phyloP scores from a whole-genome alignment of 2,113 vertebrate genomes.

The Catharus minimus region DNA sequence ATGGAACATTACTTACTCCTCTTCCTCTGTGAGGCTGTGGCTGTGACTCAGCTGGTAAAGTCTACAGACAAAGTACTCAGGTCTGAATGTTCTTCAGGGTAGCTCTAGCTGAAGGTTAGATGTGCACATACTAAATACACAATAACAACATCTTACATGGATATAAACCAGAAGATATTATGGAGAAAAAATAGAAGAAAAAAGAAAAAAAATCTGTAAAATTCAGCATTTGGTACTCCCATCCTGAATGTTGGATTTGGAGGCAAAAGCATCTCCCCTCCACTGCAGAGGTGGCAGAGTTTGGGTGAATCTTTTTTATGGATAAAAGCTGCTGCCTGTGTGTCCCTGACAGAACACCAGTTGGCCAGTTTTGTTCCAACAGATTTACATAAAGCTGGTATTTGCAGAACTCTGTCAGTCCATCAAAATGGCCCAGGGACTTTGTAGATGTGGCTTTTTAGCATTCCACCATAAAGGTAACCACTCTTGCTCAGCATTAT shows the following conservation, averaged over 20 bases:
- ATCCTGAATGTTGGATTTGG: background rate
- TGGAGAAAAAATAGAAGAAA: background rate
- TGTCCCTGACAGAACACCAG: background rate
- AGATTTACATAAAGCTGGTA: background rate
- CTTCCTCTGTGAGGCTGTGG: background rate
- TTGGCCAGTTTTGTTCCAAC: background rate
- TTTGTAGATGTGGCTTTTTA: background rate
- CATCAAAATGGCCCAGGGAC: background rate
- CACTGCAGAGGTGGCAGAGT: background rate
- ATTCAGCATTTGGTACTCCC: fast-evolving
- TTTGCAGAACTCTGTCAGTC: background rate
- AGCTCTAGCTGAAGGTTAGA: background rate
- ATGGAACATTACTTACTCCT: background rate
- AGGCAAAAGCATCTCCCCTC: background rate
- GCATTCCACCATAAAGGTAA: background rate
- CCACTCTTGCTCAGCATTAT: background rate
- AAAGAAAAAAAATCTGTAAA: background rate
- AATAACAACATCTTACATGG: background rate
- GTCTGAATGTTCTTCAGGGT: background rate
- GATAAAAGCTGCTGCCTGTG: background rate
- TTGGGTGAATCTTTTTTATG: background rate
- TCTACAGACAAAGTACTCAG: background rate
- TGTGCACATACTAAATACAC: background rate
- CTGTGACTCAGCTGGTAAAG: background rate
- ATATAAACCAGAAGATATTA: background rate